Percentiles rank a stretch among this genome's conserved stretches.
phyloP scores from a whole-genome alignment of 2,888 invertebrate species.

The Eupithecia vulgata region DNA sequence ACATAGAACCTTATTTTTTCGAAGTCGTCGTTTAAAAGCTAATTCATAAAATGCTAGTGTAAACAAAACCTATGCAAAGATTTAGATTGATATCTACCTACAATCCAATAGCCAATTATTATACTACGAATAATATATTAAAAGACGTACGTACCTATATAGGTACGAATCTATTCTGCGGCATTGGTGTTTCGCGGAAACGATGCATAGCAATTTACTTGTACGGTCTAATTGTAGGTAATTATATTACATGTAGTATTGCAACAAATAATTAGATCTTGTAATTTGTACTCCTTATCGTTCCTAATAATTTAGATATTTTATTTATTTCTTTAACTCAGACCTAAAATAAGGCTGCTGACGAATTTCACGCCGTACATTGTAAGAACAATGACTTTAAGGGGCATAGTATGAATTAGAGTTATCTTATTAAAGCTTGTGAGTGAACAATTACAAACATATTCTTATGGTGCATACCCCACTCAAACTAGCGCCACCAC shows the following conservation, averaged over 20 bases:
- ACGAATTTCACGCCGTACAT: background rate
- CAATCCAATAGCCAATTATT: background rate
- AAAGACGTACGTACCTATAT: background rate
- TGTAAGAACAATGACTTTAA: background rate
- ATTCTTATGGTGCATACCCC: too few relatives aligned
- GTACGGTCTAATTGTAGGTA: conserved; percentile 18
- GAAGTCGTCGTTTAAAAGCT: too few relatives aligned
- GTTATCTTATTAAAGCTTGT: background rate
- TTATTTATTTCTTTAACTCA: background rate
- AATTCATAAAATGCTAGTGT: background rate
- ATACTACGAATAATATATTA: background rate
- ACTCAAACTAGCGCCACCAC: too few relatives aligned
- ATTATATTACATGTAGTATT: conserved; percentile 19
- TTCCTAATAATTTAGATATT: background rate
- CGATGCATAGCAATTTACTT: conserved; percentile 16
- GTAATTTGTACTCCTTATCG: background rate
- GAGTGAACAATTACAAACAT: background rate
- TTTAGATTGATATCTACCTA: background rate
- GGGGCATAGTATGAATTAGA: too few relatives aligned
- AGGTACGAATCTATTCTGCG: background rate
- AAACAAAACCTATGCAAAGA: background rate
- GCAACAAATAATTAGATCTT: conserved; percentile 5
- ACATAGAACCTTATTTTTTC: too few relatives aligned
- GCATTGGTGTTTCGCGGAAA: conserved; percentile 22
- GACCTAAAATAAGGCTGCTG: background rate